These are phyloP conservation scores for Thamnaconus septentrionalis DNA, from an alignment of 2,113 vertebrate species.

Conservation along the genomic window DNA sequence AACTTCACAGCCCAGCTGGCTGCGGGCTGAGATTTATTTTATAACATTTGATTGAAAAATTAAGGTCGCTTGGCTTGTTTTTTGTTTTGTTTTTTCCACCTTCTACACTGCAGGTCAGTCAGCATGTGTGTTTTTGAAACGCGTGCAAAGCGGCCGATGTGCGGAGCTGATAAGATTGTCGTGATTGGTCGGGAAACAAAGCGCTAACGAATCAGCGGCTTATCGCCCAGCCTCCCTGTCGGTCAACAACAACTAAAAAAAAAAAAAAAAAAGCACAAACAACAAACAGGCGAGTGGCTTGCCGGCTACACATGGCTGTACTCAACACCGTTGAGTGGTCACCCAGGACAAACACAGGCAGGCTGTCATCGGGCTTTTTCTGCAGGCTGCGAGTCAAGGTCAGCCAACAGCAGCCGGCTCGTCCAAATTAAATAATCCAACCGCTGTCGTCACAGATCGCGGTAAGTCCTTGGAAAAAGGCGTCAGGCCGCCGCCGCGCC, in stretches of 20 bases:
- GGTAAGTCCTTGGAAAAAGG: constrained; percentile 52
- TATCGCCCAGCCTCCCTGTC: constrained; percentile 17
- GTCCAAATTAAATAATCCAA: constrained; percentile 64
- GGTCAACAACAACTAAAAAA: constrained; percentile 6
- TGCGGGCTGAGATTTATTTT: neutral
- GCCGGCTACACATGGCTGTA: constrained; percentile 15
- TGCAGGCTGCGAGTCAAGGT: constrained; percentile 63
- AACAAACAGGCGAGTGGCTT: constrained; percentile 12
- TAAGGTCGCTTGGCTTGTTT: neutral
- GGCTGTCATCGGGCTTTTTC: constrained; percentile 26
- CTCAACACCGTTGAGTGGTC: constrained; percentile 45
- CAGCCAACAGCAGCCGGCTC: constrained; percentile 51
- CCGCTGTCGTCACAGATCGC: constrained; percentile 55
- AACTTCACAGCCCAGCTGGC: neutral
- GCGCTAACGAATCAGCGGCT: constrained; percentile 27
- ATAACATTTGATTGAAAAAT: constrained; percentile 1
- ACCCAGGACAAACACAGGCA: constrained; percentile 11
- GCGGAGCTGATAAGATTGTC: no score
- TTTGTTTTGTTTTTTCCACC: neutral
- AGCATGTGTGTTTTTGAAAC: constrained; percentile 16
- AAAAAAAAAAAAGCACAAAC: no score
- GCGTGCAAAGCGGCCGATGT: constrained; percentile 5
- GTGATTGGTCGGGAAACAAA: no score
- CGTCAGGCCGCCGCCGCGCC: constrained; percentile 53
- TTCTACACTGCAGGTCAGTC: constrained; percentile 1